Base-by-base conservation (phyloP, 2,113 vertebrate species). In the Lathamus discolor region DNA sequence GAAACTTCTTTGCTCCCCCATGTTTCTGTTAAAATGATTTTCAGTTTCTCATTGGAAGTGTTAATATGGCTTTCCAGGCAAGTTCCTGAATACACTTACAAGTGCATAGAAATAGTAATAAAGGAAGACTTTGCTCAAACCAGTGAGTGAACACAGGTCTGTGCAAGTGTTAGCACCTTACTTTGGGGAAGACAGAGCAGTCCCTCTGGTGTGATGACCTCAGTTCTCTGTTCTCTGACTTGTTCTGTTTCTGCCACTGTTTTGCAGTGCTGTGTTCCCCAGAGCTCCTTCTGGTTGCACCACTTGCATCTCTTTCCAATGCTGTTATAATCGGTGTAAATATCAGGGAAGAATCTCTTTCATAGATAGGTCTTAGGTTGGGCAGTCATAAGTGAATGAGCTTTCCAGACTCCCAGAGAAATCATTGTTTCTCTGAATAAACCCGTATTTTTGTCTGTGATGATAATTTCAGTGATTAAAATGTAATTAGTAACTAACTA, bases 401-500 rank as follows among this genome's bases (percentile, higher is more conserved):
- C 27, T 52, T 84, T 64, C 15, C 11, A 44, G 17, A 62, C 22
- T 48, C 46, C 46, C 46, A 48, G 46, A 10, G 19, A 68, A 52
- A 48, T 37, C 31, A 31, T 2, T 69, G 2, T 29, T 92, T 72
- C 41, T 63, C 44, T 57, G 49, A 68, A 55, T 78, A 69, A 73
- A 87, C 33, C 41, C 68, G 1, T 78, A 11, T 51, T 91, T 84
- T 75, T 79, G 14, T 85, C 93, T 82, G 33, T 3, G 1, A n/a
- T 64, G 31, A 74, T 61, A 64, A 79, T 87, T 93, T 92, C 66
- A 79, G 35, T 31, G 33, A 85, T 92, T 95, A 92, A 93, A 87
- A 89, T 76, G 57, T 82, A 92, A 93, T 89, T 95, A 92, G 39
- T 25, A 61, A 66, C 39, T 82, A 79, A 95, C 62, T 49, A 89